Evolutionary conservation across 2,113 vertebrate species (phyloP).

Genomic region (Tychaedon coryphoeus): DNA sequence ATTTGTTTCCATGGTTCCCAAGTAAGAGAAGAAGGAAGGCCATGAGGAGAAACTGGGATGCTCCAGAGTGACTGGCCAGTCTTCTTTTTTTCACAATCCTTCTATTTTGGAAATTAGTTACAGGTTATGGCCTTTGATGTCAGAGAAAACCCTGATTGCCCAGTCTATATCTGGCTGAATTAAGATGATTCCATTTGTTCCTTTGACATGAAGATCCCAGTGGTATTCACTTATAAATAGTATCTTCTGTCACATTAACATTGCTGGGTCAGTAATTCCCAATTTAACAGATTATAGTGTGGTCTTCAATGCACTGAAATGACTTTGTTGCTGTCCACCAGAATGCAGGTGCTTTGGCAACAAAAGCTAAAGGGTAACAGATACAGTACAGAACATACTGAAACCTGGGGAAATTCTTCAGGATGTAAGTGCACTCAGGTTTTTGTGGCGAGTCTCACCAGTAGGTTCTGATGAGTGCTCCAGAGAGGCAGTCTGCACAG

Average conservation of each 20-base stretch:
- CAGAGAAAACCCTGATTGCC: background rate
- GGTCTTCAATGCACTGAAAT: background rate
- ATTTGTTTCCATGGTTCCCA: background rate
- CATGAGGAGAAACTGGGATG: background rate
- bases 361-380: background rate
- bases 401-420: background rate
- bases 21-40: background rate
- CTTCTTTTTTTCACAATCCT: background rate
- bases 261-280: background rate
- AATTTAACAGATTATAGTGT: background rate
- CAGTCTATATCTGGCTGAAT: background rate
- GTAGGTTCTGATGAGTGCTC: background rate
- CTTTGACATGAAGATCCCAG: background rate
- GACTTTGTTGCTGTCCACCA: background rate
- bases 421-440: background rate
- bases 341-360: background rate
- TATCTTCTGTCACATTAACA: background rate
- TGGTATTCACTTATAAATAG: background rate
- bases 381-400: background rate
- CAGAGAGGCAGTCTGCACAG: background rate
- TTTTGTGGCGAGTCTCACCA: background rate
- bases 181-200: background rate
- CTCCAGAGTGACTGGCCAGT: background rate
- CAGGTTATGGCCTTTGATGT: background rate
- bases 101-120: background rate